Evolutionary conservation across 2,888 invertebrate genomes (phyloP).

Genomic region (Habroteleia sp.): DNA sequence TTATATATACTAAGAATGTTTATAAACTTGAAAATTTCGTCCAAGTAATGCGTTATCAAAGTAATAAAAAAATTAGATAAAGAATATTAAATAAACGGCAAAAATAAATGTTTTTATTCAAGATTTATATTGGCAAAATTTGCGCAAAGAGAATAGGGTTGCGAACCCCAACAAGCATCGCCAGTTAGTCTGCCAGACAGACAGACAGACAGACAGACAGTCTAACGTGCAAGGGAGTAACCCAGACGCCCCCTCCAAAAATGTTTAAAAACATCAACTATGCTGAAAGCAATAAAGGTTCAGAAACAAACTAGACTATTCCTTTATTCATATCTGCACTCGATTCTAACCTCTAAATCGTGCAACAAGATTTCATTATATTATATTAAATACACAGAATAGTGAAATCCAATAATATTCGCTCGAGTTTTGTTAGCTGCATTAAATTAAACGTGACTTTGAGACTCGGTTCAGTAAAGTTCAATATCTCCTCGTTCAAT

Average conservation of each 20-base stretch:
- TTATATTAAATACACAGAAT: conserved; percentile 2
- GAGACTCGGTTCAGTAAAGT: conserved; percentile 38
- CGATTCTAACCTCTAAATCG: too few species aligned
- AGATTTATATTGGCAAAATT: too few species aligned
- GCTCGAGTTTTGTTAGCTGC: conserved; percentile 20
- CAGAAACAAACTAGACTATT: conserved; percentile 3
- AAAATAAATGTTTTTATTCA: too few species aligned
- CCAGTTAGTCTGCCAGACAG: conserved; percentile 69
- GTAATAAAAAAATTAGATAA: too few species aligned
- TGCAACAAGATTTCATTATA: conserved; percentile 7
- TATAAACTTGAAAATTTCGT: too few species aligned
- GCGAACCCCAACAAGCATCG: conserved; percentile 71
- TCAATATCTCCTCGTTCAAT: conserved; percentile 51
- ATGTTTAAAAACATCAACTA: conserved; percentile 67
- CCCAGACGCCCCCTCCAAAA: conserved; percentile 78
- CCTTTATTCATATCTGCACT: background rate
- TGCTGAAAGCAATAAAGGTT: conserved; percentile 1
- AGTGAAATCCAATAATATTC: conserved; percentile 19
- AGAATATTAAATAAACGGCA: too few species aligned
- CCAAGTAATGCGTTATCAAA: too few species aligned
- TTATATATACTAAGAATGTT: too few species aligned
- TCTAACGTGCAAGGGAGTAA: conserved; percentile 77
- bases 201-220: conserved; percentile 75
- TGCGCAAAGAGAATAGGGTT: conserved; percentile 70
- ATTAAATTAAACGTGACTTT: conserved; percentile 50